phyloP scores from a whole-genome alignment of 2,113 vertebrate species.

The Agelaius phoeniceus region DNA sequence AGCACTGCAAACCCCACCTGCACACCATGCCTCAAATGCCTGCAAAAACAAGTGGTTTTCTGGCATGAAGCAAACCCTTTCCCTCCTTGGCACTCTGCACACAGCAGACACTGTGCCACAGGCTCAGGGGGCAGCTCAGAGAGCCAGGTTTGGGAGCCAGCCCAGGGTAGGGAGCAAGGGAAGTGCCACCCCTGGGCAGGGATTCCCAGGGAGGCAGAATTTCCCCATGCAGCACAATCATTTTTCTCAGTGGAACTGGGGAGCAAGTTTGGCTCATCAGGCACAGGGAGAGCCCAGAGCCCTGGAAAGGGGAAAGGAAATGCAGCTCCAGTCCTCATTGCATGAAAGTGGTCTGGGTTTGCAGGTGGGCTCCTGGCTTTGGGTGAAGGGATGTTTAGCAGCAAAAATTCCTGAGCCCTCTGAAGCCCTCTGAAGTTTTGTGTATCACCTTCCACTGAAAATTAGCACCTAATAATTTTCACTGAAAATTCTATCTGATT shows the following conservation, averaged over 20 bases:
- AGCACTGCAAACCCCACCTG: neutral
- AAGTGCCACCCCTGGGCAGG: neutral
- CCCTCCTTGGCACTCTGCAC: neutral
- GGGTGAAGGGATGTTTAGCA: neutral
- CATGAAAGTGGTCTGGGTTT: neutral
- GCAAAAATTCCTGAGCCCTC: neutral
- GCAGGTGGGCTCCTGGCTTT: neutral
- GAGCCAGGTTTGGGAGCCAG: neutral
- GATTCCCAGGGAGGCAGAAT: neutral
- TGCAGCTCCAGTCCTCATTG: neutral
- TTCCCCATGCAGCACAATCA: neutral
- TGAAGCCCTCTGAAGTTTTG: neutral
- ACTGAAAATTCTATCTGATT: neutral
- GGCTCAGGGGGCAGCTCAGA: neutral
- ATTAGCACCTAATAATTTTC: neutral
- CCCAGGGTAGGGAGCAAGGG: neutral
- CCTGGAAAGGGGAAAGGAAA: neutral
- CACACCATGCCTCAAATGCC: neutral
- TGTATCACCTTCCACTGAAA: neutral
- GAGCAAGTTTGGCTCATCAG: neutral
- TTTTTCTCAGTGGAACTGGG: neutral
- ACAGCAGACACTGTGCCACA: neutral
- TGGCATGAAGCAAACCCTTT: neutral
- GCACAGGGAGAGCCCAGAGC: neutral
- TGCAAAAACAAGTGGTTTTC: neutral